Percentiles rank a stretch among this genome's conserved stretches.
These are phyloP conservation scores for Astyanax mexicanus DNA, from an alignment of 2,797 vertebrate species.

Conservation along the genomic window DNA sequence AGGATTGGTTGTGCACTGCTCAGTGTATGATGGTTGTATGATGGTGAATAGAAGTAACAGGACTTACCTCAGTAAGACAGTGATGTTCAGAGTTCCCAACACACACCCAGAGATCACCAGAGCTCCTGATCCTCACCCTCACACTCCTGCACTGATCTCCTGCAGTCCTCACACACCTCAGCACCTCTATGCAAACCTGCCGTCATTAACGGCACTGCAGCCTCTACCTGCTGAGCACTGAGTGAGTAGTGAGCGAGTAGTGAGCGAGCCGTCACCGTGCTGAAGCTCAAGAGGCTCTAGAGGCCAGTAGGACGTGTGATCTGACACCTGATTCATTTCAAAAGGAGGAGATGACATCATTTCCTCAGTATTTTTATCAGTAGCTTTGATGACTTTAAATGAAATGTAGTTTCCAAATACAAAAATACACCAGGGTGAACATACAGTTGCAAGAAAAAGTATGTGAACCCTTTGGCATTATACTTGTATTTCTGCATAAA, in stretches of 20 bases:
- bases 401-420: neutral
- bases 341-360: neutral
- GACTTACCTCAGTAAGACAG: neutral
- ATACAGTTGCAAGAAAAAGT: no score
- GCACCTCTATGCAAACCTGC: slow-evolving; percentile 2
- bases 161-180: neutral
- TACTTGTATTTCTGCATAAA: no score
- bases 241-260: neutral
- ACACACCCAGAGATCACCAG: no score
- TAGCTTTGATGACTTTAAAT: neutral
- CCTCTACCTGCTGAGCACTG: neutral
- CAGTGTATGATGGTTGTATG: no score
- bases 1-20: no score
- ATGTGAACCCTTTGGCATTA: no score
- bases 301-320: neutral
- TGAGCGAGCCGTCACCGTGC: neutral
- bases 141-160: neutral
- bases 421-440: no score
- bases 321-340: neutral
- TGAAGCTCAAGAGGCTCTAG: no score
- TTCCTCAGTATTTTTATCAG: neutral
- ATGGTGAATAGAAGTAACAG: neutral
- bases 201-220: neutral
- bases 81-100: neutral
- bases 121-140: no score